Evolutionary conservation across 2,888 invertebrate species (phyloP).

Genomic region (Habrosyne pyritoides): DNA sequence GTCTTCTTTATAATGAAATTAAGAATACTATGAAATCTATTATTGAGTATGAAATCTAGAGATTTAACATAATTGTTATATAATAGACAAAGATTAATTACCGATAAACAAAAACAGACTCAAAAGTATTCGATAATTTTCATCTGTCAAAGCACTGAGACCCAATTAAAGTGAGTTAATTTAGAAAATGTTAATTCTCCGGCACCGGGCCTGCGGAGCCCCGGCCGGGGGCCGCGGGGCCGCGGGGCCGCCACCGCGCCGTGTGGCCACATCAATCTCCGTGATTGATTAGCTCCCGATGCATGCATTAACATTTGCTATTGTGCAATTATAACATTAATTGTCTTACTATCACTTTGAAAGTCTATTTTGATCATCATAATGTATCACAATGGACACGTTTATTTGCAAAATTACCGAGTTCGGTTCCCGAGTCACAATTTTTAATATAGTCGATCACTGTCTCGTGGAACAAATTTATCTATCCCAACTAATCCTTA

Average conservation of each 20-base stretch:
- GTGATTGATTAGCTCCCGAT: conserved; percentile 8
- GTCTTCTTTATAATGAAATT: no score
- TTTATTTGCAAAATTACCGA: no score
- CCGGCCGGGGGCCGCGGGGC: neutral
- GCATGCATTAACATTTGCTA: conserved; percentile 3
- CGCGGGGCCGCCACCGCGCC: neutral
- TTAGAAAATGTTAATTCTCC: conserved; percentile 4
- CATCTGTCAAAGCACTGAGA: conserved; percentile 9
- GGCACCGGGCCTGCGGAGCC: neutral
- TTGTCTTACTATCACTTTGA: conserved; percentile 6
- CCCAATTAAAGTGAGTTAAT: conserved; percentile 8
- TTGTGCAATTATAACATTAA: conserved; percentile 3
- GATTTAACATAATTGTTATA: no score
- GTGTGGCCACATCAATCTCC: conserved; percentile 1
- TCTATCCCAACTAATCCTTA: no score
- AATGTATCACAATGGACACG: no score
- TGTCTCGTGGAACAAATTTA: no score
- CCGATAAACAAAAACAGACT: neutral
- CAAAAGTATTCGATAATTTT: conserved; percentile 1
- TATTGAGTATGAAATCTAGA: no score
- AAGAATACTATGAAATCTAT: no score
- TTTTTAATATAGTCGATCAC: no score
- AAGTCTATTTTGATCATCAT: neutral
- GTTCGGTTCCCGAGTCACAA: no score
- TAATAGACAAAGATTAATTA: neutral